A percentile compares a stretch with the other conserved stretches of the same genome.
These are phyloP conservation scores for Lagenorhynchus albirostris DNA, from an alignment of 2,113 vertebrate species.

Conservation along the genomic window DNA sequence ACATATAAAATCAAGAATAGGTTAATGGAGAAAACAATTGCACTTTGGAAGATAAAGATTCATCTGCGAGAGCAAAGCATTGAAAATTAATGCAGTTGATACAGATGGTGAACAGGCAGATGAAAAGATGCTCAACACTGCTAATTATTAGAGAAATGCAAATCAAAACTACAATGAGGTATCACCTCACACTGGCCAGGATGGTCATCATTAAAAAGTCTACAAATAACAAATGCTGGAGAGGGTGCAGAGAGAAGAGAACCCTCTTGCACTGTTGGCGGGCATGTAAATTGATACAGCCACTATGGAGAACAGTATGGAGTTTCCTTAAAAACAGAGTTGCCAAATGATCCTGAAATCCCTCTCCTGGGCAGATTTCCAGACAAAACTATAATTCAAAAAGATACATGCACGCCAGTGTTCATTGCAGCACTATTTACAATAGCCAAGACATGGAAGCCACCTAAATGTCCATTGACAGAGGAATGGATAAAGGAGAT, in stretches of 20 bases:
- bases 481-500: neutral
- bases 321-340: neutral
- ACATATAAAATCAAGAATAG: neutral
- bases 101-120: neutral
- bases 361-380: neutral
- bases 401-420: neutral
- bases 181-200: neutral
- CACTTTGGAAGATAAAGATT: neutral
- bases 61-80: neutral
- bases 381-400: neutral
- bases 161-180: too few species aligned
- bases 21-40: neutral
- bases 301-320: neutral
- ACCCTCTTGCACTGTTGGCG: fast-evolving
- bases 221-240: neutral
- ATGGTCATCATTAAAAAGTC: neutral
- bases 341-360: neutral
- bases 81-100: neutral
- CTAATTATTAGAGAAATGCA: neutral
- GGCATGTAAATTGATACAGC: neutral
- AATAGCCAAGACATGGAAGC: neutral
- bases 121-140: neutral
- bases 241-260: too few species aligned
- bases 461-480: neutral
- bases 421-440: neutral